Evolutionary conservation across 2,113 vertebrate species (phyloP).

Genomic region (Corapipo altera): DNA sequence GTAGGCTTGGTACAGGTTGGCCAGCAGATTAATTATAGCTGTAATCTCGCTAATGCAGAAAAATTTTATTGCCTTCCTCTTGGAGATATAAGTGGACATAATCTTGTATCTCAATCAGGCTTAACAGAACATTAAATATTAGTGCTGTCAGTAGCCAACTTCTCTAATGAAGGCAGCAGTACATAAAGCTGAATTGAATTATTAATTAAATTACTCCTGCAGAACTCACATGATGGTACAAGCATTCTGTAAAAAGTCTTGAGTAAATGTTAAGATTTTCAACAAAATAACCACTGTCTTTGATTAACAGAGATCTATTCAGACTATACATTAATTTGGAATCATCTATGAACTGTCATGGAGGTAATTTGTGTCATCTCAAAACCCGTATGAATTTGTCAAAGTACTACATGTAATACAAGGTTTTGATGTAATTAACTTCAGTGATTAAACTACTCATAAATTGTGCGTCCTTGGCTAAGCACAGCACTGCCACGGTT

Average conservation of each 20-base stretch:
- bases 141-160: conserved; percentile 19
- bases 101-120: neutral
- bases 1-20: neutral
- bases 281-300: neutral
- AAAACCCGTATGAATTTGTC: neutral
- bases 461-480: neutral
- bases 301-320: neutral
- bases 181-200: conserved; percentile 42
- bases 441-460: neutral
- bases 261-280: neutral
- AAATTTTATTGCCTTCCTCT: neutral
- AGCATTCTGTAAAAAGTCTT: neutral
- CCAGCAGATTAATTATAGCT: conserved; percentile 1
- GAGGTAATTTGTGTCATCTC: neutral
- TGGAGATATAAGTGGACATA: neutral
- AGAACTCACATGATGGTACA: neutral
- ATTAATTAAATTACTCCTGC: conserved; percentile 21
- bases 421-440: neutral
- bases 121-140: conserved; percentile 30
- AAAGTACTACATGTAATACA: neutral
- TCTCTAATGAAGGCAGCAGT: conserved; percentile 39
- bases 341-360: neutral
- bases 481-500: neutral
- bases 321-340: neutral
- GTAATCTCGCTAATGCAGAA: neutral